Evolutionary conservation across 2,113 vertebrate species (phyloP).

Genomic region (Mus pahari): DNA sequence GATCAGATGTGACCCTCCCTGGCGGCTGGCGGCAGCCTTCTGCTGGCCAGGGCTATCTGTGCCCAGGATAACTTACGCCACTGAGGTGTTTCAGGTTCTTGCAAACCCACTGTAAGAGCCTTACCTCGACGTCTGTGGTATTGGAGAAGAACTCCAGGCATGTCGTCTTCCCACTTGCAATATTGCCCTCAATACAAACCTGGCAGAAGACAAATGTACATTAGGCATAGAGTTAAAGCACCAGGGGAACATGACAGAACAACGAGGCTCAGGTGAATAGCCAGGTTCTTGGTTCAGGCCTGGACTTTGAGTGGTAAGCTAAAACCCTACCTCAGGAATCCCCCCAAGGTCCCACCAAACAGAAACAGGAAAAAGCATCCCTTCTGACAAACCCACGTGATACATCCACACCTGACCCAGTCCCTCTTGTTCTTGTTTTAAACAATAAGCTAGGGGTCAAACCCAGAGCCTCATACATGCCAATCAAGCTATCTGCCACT

Average conservation of each 20-base stretch:
- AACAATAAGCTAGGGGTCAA: not conserved
- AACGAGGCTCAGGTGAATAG: not conserved
- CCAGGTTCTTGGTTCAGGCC: not conserved
- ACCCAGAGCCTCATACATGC: not conserved
- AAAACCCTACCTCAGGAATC: not conserved
- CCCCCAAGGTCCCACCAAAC: not conserved
- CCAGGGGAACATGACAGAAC: not conserved
- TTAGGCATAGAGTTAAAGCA: not conserved
- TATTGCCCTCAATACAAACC: slow-evolving; percentile 96
- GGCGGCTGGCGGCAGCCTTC: not conserved
- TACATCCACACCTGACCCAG: not conserved
- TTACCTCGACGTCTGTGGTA: slow-evolving; percentile 91
- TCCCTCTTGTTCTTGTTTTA: not conserved
- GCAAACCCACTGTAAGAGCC: not conserved
- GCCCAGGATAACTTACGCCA: not conserved
- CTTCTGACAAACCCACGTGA: not conserved
- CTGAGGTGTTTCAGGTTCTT: not conserved
- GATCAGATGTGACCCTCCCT: not conserved
- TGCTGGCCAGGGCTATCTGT: not conserved
- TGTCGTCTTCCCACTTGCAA: slow-evolving; percentile 97
- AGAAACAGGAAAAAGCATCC: not conserved
- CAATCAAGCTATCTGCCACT: not conserved
- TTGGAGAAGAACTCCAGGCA: slow-evolving; percentile 95
- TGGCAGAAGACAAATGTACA: slow-evolving; percentile 79
- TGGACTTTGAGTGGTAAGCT: not conserved